These are phyloP conservation scores for Darwinula stevensoni DNA, from an alignment of 2,888 invertebrate species.

Conservation along the genomic window DNA sequence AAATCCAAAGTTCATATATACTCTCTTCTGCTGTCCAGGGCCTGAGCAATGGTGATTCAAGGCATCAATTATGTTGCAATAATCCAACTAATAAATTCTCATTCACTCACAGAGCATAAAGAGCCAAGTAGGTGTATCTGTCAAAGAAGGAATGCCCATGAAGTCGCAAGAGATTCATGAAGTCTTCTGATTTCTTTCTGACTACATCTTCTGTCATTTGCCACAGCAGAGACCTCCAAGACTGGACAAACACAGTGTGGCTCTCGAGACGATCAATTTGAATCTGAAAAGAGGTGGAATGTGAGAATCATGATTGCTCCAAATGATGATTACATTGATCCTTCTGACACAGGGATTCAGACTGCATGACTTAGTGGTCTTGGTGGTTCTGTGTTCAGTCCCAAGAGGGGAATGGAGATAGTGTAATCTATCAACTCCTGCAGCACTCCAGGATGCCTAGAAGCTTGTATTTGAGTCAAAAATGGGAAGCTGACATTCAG, in stretches of 20 bases:
- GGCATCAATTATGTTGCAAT: too few relatives aligned
- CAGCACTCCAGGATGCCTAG: slow-evolving; percentile 10
- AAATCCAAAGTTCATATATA: too few relatives aligned
- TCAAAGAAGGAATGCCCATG: slow-evolving; percentile 11
- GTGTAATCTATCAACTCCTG: slow-evolving; percentile 10
- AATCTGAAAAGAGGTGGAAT: too few relatives aligned
- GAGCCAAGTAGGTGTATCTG: slow-evolving; percentile 10
- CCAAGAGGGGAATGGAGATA: slow-evolving; percentile 8
- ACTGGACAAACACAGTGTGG: slow-evolving; percentile 10
- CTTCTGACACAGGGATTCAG: too few relatives aligned
- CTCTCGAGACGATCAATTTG: slow-evolving; percentile 10
- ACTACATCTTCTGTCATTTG: slow-evolving; percentile 10
- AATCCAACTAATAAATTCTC: too few relatives aligned
- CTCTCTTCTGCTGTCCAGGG: too few relatives aligned
- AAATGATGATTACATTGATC: too few relatives aligned
- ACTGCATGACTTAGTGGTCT: too few relatives aligned
- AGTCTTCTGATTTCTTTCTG: slow-evolving; percentile 8
- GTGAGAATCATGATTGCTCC: too few relatives aligned
- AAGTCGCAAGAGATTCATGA: slow-evolving; percentile 9
- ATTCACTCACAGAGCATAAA: slow-evolving; percentile 10
- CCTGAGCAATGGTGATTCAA: too few relatives aligned
- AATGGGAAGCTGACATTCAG: slow-evolving; percentile 10
- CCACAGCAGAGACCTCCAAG: slow-evolving; percentile 10
- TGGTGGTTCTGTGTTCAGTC: too few relatives aligned
- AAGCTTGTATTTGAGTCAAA: slow-evolving; percentile 10